Conservation (phyloP, 2,797 vertebrate genomes). For the Sebastes glaucus region DNA sequence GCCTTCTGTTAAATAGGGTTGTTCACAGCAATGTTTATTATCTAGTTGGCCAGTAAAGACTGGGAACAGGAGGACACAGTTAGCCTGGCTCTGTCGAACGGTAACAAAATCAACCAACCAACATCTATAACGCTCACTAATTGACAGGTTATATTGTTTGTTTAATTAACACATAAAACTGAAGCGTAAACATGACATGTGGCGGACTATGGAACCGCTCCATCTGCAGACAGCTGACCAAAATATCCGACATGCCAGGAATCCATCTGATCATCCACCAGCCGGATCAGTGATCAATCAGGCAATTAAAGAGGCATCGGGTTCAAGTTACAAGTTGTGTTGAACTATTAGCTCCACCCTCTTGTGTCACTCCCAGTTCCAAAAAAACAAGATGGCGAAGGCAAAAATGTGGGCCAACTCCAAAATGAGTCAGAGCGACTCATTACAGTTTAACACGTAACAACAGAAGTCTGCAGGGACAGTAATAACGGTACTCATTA, state of each 20-base stretch:
- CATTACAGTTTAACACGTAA: no score
- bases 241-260: background rate
- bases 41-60: background rate
- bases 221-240: background rate
- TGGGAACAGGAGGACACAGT: background rate
- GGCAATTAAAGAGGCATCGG: background rate
- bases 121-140: background rate
- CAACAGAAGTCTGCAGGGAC: background rate
- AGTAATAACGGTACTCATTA: background rate
- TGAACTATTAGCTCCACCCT: no score
- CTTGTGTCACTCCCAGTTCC: no score
- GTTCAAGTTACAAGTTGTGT: no score
- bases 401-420: no score
- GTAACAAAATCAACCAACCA: background rate
- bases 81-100: background rate
- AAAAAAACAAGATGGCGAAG: no score
- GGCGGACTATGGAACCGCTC: background rate
- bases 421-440: no score
- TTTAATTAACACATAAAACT: background rate
- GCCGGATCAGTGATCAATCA: background rate
- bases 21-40: background rate
- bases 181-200: background rate
- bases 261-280: background rate
- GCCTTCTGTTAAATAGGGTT: background rate
- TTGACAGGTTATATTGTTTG: background rate